Percentiles rank a stretch among this genome's conserved stretches.
phyloP scores from a whole-genome alignment of 1,140 invertebrate species.

The Leptestheria dahalacensis region DNA sequence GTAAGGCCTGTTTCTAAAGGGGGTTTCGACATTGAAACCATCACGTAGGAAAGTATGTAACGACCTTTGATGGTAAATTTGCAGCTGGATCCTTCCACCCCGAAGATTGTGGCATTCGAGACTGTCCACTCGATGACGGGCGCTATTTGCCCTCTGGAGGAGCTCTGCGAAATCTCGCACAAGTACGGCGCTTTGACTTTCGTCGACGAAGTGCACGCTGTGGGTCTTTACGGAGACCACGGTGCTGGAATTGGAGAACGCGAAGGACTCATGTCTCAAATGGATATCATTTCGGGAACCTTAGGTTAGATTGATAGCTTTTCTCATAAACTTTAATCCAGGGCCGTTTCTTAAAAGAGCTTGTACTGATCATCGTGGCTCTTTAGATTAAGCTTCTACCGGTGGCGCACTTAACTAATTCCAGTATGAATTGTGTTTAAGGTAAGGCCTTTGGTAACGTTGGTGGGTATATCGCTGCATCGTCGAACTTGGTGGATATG shows the following conservation, averaged over 20 bases:
- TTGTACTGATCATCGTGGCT: too few relatives aligned
- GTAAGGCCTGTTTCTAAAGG: too few relatives aligned
- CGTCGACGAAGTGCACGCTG: conserved; percentile 95
- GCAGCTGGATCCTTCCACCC: conserved; percentile 46
- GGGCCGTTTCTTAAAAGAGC: too few relatives aligned
- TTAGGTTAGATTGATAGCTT: too few relatives aligned
- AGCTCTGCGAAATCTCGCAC: conserved; percentile 77
- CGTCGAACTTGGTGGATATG: conserved; percentile 67
- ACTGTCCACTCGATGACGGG: conserved; percentile 99
- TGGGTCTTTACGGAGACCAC: conserved; percentile 86
- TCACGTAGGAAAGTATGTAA: too few relatives aligned
- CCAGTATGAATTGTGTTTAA: conserved; percentile 17
- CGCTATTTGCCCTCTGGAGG: conserved; percentile 75
- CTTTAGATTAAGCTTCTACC: too few relatives aligned
- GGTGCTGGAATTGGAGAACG: conserved; percentile 89
- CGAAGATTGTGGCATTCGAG: conserved; percentile 97
- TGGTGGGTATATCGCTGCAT: conserved; percentile 86
- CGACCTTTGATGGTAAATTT: neutral
- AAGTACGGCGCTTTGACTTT: conserved; percentile 88
- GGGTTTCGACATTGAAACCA: too few relatives aligned
- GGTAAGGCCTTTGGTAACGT: conserved; percentile 93
- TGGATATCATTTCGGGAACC: conserved; percentile 94
- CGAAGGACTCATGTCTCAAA: conserved; percentile 64
- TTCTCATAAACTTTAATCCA: too few relatives aligned
- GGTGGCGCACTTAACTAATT: too few relatives aligned